Conservation (phyloP, 2,113 vertebrate genomes). For the Puma concolor region DNA sequence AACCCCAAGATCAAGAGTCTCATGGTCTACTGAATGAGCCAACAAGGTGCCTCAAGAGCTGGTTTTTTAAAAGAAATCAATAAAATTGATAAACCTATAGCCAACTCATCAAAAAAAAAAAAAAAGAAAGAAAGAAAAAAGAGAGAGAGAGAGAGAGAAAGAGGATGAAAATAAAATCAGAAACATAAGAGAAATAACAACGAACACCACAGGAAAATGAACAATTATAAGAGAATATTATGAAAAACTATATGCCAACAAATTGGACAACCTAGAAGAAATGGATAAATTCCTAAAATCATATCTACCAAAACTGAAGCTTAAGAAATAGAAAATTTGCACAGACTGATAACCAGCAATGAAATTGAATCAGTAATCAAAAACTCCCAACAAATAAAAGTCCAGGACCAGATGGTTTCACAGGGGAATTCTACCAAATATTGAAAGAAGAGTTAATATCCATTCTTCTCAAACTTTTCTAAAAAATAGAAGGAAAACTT, state of each 20-base stretch:
- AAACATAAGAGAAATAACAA: background rate
- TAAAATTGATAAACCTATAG: background rate
- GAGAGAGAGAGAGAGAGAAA: too few relatives aligned
- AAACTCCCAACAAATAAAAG: background rate
- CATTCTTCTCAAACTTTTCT: background rate
- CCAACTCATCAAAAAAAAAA: background rate
- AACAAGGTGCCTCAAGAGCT: background rate
- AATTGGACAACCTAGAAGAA: background rate
- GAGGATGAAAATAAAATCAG: background rate
- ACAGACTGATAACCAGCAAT: background rate
- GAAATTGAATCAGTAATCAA: background rate
- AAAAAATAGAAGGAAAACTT: background rate
- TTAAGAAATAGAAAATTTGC: background rate
- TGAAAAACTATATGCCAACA: background rate
- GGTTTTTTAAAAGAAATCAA: background rate
- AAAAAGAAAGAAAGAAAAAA: background rate
- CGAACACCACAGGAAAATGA: background rate
- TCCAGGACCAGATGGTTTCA: background rate
- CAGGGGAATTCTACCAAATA: background rate
- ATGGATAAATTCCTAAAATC: background rate
- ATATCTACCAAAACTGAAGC: background rate
- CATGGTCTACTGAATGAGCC: too few relatives aligned
- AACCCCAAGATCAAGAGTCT: too few relatives aligned
- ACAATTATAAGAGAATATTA: background rate
- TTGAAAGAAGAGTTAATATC: background rate